Percentiles rank a stretch among this genome's conserved stretches.
Conservation (phyloP, 2,797 vertebrate species). For the Astyanax mexicanus region DNA sequence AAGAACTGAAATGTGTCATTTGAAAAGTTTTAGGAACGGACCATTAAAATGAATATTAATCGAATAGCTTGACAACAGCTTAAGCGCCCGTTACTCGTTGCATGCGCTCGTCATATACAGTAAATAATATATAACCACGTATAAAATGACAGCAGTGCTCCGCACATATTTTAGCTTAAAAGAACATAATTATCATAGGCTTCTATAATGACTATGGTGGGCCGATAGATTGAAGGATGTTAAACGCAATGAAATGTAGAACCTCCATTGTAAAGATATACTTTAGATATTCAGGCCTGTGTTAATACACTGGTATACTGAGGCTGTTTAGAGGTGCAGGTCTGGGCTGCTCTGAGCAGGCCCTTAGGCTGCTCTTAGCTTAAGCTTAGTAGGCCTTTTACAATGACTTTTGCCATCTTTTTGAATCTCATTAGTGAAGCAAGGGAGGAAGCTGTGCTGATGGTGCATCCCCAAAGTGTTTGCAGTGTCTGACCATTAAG, state of each 20-base stretch:
- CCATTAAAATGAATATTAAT: no score
- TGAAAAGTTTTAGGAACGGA: no score
- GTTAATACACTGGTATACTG: not conserved
- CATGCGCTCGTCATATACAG: no score
- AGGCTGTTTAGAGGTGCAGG: not conserved
- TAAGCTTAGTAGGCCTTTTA: not conserved
- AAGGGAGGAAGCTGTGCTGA: conserved; percentile 43
- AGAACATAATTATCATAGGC: not conserved
- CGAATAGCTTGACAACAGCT: no score
- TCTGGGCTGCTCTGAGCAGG: no score
- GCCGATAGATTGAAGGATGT: no score
- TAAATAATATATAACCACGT: no score
- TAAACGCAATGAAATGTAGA: no score
- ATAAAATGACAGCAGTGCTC: not conserved
- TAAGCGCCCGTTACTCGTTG: no score
- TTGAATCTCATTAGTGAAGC: conserved; percentile 45
- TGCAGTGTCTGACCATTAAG: conserved; percentile 50
- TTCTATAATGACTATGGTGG: not conserved
- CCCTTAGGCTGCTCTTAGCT: no score
- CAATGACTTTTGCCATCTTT: conserved; percentile 39
- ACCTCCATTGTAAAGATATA: no score
- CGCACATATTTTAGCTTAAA: not conserved
- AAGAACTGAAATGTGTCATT: no score
- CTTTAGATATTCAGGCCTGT: not conserved
- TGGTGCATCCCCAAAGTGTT: conserved; percentile 45